Evolutionary conservation across 2,113 vertebrate genomes (phyloP).

Genomic region (Chionomys nivalis): DNA sequence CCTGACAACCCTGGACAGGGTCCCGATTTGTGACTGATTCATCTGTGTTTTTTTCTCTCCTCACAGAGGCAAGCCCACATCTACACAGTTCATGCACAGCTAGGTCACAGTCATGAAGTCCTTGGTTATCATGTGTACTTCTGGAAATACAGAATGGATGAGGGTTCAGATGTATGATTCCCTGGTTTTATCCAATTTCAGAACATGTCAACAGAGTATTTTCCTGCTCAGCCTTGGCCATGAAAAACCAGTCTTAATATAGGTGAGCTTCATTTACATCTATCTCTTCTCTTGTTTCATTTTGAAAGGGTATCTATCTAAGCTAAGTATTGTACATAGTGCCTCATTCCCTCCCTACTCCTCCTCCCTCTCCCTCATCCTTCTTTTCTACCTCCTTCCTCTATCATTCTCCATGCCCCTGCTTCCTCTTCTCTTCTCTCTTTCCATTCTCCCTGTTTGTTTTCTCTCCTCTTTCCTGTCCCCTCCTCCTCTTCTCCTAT

Average conservation of each 20-base stretch:
- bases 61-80: neutral
- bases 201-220: neutral
- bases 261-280: neutral
- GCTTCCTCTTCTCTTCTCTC: neutral
- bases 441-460: neutral
- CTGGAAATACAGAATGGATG: neutral
- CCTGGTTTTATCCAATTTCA: neutral
- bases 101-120: neutral
- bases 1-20: neutral
- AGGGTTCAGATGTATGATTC: neutral
- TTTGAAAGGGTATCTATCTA: neutral
- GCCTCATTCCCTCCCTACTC: too few species aligned
- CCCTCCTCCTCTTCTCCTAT: neutral
- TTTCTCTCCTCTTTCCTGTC: neutral
- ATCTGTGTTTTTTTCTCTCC: too few species aligned
- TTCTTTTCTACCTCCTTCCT: neutral
- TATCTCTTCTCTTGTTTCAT: neutral
- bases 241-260: neutral
- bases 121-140: neutral
- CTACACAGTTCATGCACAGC: fast-evolving
- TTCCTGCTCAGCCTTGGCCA: neutral
- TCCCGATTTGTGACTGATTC: neutral
- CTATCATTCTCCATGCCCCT: neutral
- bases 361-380: neutral
- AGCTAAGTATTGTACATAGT: neutral